phyloP scores from a whole-genome alignment of 2,797 vertebrate species.

The Carapus acus region DNA sequence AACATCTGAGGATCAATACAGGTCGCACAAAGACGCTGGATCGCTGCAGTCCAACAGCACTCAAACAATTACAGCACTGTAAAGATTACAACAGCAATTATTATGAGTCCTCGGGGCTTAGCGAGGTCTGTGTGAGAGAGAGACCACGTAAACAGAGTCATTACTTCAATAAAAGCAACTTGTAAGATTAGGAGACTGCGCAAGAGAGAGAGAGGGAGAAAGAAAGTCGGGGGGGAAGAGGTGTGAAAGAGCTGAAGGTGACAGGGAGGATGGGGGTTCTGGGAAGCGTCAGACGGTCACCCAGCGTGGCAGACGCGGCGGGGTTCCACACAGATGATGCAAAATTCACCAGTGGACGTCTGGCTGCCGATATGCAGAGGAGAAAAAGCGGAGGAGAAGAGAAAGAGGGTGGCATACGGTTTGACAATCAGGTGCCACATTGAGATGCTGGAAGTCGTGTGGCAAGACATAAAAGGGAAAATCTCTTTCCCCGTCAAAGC shows the following conservation, averaged over 20 bases:
- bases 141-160: not conserved
- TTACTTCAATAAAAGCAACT: too few relatives aligned
- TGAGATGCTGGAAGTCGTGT: not conserved
- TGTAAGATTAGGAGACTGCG: too few relatives aligned
- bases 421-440: not conserved
- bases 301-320: slow-evolving; percentile 14
- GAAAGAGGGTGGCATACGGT: slow-evolving; percentile 23
- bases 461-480: not conserved
- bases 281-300: slow-evolving; percentile 36
- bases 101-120: not conserved
- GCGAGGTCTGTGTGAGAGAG: not conserved
- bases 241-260: slow-evolving; percentile 42
- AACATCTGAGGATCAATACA: slow-evolving; percentile 11
- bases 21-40: not conserved
- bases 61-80: slow-evolving; percentile 12
- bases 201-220: not conserved
- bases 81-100: slow-evolving; percentile 1
- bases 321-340: slow-evolving; percentile 16
- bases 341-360: slow-evolving; percentile 21
- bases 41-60: not conserved
- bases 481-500: too few relatives aligned
- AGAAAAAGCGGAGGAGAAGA: slow-evolving; percentile 16
- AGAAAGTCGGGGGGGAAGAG: slow-evolving; percentile 22
- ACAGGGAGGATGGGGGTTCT: slow-evolving; percentile 28
- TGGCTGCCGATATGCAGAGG: slow-evolving; percentile 25